Evolutionary conservation across 1,140 invertebrate genomes (phyloP), one percentile per base, ranked within the genome.

Genomic region (Microplitis demolitor): DNA sequence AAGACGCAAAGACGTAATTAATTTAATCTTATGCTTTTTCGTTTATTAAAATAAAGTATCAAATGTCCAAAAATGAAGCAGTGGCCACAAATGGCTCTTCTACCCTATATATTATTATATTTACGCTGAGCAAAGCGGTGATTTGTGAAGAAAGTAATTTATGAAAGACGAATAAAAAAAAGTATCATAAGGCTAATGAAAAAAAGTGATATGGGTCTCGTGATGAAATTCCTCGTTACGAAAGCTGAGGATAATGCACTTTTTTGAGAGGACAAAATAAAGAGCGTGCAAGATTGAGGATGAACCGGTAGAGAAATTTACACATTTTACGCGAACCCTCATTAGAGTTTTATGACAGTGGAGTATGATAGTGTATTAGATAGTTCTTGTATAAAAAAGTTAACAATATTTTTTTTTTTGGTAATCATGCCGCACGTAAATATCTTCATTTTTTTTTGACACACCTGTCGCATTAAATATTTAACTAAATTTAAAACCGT

Each of bases 201-300:
- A 56, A 56, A 16, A 24, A 13, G 14, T 16, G 60, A 33, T 62
- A 69, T 45, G 14, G 35, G 56, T 68, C 68, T 71, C 69, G 60
- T 71, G 69, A 71, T 62, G 61, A 71, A 71, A 71, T 63, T 71
- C 50, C 69, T 71, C 69, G 56, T 69, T 69, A 71, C 14, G 50
- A 45, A 60, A 51, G 39, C 39, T 5, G 45, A 50, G 50, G 34
- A 58, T 71, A 63, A 71, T 63, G 61, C 14, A 35, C 58, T 70
- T 70, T 61, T 70, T 70, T 31, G 6, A 24, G 16, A 9, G 8
- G 60, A 50, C 11, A 45, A 61, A 63, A 62, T 71, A 71, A 71
- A 63, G 69, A 71, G 69, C 69, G 69, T 71, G 69, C 60, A 31
- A 50, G 45, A 71, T 71, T 45, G 50, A 50, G 45, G 16, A 54